phyloP scores from a whole-genome alignment of 2,797 vertebrate genomes.

The Cossypha heuglini region DNA sequence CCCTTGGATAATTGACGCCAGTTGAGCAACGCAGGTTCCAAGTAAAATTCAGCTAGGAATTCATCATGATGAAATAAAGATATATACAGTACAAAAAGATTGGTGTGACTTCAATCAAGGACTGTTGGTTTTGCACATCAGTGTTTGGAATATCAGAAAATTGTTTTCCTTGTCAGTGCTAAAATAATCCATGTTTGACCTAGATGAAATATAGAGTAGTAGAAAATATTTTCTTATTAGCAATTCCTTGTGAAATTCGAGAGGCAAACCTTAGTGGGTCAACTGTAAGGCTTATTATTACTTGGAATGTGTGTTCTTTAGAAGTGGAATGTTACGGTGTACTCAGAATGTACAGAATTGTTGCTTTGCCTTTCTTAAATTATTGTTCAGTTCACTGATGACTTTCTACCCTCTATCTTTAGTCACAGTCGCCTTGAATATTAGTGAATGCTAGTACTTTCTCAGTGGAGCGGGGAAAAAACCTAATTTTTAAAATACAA shows the following conservation, averaged over 20 bases:
- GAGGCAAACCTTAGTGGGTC: not conserved
- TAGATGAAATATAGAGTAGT: not conserved
- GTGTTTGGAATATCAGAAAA: not conserved
- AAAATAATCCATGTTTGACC: not conserved
- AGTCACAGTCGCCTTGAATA: not conserved
- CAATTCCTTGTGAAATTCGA: not conserved
- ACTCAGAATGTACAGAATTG: not conserved
- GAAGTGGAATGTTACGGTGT: not conserved
- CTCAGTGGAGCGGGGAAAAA: not conserved
- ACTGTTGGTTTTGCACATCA: not conserved
- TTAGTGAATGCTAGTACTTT: not conserved
- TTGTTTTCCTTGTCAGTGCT: not conserved
- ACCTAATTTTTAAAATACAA: not conserved
- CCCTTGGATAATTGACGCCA: not conserved
- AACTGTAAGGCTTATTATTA: not conserved
- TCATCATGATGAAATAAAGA: not conserved
- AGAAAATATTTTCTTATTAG: not conserved
- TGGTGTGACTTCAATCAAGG: not conserved
- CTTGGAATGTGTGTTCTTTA: not conserved
- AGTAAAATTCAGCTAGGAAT: not conserved
- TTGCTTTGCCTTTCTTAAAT: not conserved
- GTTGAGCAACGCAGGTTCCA: not conserved
- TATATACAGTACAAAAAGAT: not conserved
- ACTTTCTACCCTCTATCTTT: not conserved
- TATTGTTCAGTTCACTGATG: not conserved